Base-by-base conservation (phyloP, 2,888 invertebrate species). In the Portevinia maculata region DNA sequence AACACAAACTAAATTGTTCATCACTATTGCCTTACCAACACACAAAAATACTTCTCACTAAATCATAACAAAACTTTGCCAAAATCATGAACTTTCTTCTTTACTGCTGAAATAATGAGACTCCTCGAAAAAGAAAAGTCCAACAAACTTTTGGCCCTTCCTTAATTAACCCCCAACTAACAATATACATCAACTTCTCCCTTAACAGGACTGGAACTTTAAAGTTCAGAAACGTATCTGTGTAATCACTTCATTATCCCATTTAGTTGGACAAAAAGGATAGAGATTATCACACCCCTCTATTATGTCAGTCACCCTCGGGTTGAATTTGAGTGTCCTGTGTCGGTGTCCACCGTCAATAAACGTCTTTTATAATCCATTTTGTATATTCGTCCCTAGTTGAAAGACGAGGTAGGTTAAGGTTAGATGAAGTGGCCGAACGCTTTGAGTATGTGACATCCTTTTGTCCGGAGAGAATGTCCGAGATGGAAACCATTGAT, bases 161-260 rank as follows among this genome's bases (percentile, higher is more conserved):
- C 75, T 75, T 81, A 81, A 81, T 81, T 81, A 81, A 81, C 81
- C 70, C 74, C 74, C 19, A 28, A 32, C 64, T 44, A n/a, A 21
- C 30, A 44, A 15, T 8, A 59, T 30, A 69, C 48, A 48, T 71
- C 70, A 75, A 65, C 65, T 65, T 81, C 41, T 41, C 52, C 48
- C 44, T 50, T 59, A 19, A 60, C 50, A 48, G 48, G 15, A 15
- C 64, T 46, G 55, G 21, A 32, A 75, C 75, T 81, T 81, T 81
- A 71, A 81, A 81, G 70, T 81, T 76, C 65, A 71, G 64, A 52
- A 81, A 65, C 81, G 81, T 81, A 81, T 75, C 81, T 75, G 70
- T 81, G 81, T 81, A 81, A 81, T 81, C 81, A 81, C 81, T 81
- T 81, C 75, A 81, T 81, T 81, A 81, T 81, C 81, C 81, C 81